phyloP scores from a whole-genome alignment of 2,113 vertebrate genomes.

The Clarias gariepinus region DNA sequence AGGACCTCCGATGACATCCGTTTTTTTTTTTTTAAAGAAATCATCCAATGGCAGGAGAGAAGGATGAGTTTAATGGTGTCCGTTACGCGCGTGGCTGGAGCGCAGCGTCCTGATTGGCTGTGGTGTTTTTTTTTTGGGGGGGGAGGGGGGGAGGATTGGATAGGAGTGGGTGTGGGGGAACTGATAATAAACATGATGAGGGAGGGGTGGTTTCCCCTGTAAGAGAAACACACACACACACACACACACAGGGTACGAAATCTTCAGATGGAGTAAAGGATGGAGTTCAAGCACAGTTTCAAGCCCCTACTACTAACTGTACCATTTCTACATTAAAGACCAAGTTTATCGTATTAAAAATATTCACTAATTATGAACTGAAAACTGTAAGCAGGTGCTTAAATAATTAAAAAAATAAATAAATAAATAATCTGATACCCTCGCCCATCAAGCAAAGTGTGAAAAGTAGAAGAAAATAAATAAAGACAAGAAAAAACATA shows the following conservation, averaged over 20 bases:
- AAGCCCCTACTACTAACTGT: neutral
- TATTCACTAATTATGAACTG: neutral
- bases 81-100: slow-evolving; percentile 67
- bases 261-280: neutral
- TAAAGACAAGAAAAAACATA: neutral
- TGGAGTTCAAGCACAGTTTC: neutral
- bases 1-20: slow-evolving; percentile 41
- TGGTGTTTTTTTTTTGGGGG: slow-evolving; percentile 65
- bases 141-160: slow-evolving; percentile 76
- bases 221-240: slow-evolving; percentile 9
- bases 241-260: neutral
- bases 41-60: slow-evolving; percentile 53
- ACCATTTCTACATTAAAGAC: neutral
- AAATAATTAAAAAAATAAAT: neutral
- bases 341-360: neutral
- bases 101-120: slow-evolving; percentile 74
- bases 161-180: slow-evolving; percentile 36
- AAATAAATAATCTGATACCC: too few relatives aligned
- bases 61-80: slow-evolving; percentile 64
- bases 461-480: neutral
- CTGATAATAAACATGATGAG: slow-evolving; percentile 36
- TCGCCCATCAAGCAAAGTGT: neutral
- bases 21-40: slow-evolving; percentile 24
- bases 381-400: neutral
- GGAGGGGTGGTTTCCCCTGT: slow-evolving; percentile 50